Percentiles rank a stretch among this genome's conserved stretches.
Evolutionary conservation across 2,888 invertebrate species (phyloP).

Genomic region (Tetragonula carbonaria): DNA sequence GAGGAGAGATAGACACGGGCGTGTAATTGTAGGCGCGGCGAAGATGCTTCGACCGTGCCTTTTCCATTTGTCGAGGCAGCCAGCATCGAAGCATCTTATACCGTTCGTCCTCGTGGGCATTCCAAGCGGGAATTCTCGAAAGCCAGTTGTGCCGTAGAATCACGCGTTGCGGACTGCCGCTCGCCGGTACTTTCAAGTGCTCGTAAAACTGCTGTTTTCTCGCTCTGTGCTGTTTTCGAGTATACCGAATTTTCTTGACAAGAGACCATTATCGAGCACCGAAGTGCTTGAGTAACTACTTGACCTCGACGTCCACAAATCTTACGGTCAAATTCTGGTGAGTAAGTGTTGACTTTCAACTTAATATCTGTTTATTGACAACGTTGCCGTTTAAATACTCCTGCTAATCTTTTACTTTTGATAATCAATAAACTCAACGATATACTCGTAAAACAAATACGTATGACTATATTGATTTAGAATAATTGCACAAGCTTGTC

Average conservation of each 20-base stretch:
- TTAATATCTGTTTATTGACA: not conserved
- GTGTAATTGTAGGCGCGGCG: slow-evolving; percentile 70
- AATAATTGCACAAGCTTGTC: not conserved
- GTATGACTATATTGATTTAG: not conserved
- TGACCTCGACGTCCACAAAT: slow-evolving; percentile 23
- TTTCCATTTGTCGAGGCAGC: slow-evolving; percentile 70
- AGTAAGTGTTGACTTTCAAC: slow-evolving; percentile 39
- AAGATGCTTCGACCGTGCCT: slow-evolving; percentile 72
- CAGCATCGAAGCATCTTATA: slow-evolving; percentile 72
- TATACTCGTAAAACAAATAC: not conserved
- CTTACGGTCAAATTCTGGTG: slow-evolving; percentile 57
- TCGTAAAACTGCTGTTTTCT: slow-evolving; percentile 67
- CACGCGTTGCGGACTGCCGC: slow-evolving; percentile 71
- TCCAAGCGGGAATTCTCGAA: slow-evolving; percentile 79
- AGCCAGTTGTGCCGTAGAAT: slow-evolving; percentile 77
- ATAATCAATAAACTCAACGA: not conserved
- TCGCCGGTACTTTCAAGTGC: slow-evolving; percentile 68
- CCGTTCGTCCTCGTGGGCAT: slow-evolving; percentile 79
- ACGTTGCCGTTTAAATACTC: not conserved
- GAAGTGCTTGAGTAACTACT: slow-evolving; percentile 7
- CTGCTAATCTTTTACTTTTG: too few relatives aligned
- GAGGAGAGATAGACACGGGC: slow-evolving; percentile 43
- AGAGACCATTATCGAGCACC: slow-evolving; percentile 34
- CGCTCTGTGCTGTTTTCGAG: slow-evolving; percentile 52
- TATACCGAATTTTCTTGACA: slow-evolving; percentile 61